Evolutionary conservation across 2,113 vertebrate species (phyloP).

Genomic region (rat (Rattus norvegicus)): DNA sequence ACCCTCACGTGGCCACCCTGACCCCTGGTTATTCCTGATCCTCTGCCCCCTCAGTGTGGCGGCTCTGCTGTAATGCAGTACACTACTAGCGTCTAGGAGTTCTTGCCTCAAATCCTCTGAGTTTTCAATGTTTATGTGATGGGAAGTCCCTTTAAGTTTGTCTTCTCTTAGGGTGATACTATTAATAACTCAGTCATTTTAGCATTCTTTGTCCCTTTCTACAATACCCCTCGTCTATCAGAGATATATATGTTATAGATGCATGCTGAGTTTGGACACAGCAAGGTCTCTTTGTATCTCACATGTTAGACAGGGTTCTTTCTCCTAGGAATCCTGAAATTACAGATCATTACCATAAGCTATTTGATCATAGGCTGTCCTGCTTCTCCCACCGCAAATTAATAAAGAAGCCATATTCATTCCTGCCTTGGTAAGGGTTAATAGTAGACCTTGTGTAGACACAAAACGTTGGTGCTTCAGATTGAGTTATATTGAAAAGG

Average conservation of each 20-base stretch:
- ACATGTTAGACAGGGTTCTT: not conserved
- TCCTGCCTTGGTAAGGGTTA: not conserved
- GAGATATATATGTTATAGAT: not conserved
- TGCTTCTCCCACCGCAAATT: not conserved
- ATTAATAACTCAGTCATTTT: not conserved
- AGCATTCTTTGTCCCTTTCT: not conserved
- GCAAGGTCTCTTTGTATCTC: not conserved
- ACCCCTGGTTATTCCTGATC: constrained; percentile 61
- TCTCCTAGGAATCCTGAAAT: not conserved
- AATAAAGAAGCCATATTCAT: not conserved
- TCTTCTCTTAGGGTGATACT: not conserved
- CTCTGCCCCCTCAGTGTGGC: constrained; percentile 70
- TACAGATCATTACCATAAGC: not conserved
- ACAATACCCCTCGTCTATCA: not conserved
- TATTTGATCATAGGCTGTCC: not conserved
- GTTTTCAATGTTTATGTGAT: not conserved
- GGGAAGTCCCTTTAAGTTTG: not conserved
- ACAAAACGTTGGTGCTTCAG: not conserved
- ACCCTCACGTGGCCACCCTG: constrained; percentile 70
- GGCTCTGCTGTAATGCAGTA: constrained; percentile 54
- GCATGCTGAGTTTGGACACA: not conserved
- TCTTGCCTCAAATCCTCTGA: not conserved
- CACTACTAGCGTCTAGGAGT: too few species aligned
- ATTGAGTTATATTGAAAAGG: not conserved
- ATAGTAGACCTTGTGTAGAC: not conserved